phyloP scores from a whole-genome alignment of 2,888 invertebrate genomes.

The Sesia bembeciformis region DNA sequence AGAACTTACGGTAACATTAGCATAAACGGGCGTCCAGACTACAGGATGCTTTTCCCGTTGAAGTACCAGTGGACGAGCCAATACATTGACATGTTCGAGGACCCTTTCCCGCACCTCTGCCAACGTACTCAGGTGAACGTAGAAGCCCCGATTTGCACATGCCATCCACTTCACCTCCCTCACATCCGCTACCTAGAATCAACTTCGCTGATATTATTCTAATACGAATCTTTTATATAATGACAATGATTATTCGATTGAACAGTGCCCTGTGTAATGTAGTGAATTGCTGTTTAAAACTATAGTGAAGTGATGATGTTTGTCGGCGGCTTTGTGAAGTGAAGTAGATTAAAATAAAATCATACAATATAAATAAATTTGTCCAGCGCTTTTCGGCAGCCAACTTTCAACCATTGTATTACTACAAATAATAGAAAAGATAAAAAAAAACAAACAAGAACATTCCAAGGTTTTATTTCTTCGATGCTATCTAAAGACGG shows the following conservation, averaged over 20 bases:
- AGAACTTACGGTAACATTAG: constrained; percentile 83
- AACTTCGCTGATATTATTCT: neutral
- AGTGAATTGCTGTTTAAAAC: constrained; percentile 4
- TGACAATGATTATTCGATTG: neutral
- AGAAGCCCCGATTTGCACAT: constrained; percentile 96
- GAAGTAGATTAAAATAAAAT: neutral
- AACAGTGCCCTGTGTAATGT: constrained; percentile 13
- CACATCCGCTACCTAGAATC: constrained; percentile 84
- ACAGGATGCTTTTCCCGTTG: constrained; percentile 88
- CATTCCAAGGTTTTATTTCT: neutral
- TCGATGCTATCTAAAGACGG: neutral
- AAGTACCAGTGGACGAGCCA: constrained; percentile 95
- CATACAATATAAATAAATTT: neutral
- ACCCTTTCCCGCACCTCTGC: constrained; percentile 98
- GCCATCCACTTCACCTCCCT: constrained; percentile 98
- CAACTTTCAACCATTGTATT: neutral
- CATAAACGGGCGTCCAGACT: constrained; percentile 98
- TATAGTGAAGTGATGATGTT: constrained; percentile 17
- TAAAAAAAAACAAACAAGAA: too few species aligned
- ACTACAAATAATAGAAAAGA: neutral
- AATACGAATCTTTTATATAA: neutral
- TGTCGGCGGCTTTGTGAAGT: constrained; percentile 15
- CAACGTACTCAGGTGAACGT: constrained; percentile 95
- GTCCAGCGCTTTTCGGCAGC: neutral
- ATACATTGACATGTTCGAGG: constrained; percentile 95